phyloP scores from a whole-genome alignment of 2,797 vertebrate genomes.

The Aeoliscus strigatus region DNA sequence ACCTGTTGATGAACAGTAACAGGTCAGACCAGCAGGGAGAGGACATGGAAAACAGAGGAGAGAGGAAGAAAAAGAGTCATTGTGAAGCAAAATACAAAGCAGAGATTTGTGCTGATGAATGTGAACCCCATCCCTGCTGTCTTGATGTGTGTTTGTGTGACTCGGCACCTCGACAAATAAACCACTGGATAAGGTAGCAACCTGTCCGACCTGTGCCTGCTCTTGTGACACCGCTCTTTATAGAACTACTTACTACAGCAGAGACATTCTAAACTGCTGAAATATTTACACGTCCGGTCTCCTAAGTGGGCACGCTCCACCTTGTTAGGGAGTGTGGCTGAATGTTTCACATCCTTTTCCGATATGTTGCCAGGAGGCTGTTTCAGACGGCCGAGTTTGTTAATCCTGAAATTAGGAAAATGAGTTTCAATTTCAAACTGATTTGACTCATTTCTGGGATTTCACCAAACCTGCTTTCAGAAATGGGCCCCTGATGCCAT shows the following conservation, averaged over 20 bases:
- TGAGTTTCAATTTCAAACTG: too few species aligned
- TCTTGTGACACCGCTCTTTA: conserved; percentile 4
- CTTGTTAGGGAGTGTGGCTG: too few species aligned
- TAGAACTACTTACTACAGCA: not conserved
- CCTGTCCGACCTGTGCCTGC: conserved; percentile 5
- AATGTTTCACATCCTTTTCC: too few species aligned
- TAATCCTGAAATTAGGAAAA: too few species aligned
- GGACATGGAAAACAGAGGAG: conserved; percentile 49
- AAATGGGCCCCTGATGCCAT: too few species aligned
- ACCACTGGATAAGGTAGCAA: conserved; percentile 17
- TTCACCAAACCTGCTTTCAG: too few species aligned
- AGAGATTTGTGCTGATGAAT: not conserved
- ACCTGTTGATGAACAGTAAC: conserved; percentile 59
- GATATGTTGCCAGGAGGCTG: too few species aligned
- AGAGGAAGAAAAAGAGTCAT: conserved; percentile 20
- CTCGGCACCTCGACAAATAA: conserved; percentile 15
- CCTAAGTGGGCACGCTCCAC: too few species aligned
- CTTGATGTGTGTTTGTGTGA: not conserved
- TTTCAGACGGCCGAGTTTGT: too few species aligned
- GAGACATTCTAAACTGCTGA: too few species aligned
- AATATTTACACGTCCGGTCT: too few species aligned
- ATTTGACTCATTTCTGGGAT: too few species aligned
- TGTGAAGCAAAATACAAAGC: conserved; percentile 5
- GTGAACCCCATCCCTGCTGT: conserved; percentile 3
- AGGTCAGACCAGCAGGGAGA: conserved; percentile 25